These are phyloP conservation scores for Dromaius novaehollandiae DNA, from an alignment of 2,113 vertebrate species.

Conservation along the genomic window DNA sequence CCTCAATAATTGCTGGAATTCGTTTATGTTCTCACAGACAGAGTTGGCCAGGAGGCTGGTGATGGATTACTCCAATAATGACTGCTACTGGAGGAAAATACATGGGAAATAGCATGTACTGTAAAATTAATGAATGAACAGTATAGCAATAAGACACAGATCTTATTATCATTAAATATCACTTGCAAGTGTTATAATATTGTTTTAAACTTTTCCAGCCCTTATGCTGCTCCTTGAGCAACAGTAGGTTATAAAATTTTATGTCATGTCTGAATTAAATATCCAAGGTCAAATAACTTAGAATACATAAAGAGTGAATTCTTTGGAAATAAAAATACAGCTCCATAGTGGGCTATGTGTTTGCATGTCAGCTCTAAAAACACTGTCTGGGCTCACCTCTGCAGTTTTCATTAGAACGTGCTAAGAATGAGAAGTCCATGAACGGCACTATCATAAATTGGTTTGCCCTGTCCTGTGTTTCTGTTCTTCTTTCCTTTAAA, in stretches of 20 bases:
- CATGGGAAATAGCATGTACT: not conserved
- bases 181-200: not conserved
- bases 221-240: not conserved
- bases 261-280: not conserved
- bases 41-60: not conserved
- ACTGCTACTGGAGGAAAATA: not conserved
- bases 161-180: not conserved
- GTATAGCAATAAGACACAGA: not conserved
- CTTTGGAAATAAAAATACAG: not conserved
- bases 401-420: not conserved
- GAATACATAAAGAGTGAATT: not conserved
- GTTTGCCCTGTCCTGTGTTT: not conserved
- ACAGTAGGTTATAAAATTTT: not conserved
- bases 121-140: not conserved
- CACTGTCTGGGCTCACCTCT: not conserved
- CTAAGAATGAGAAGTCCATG: not conserved
- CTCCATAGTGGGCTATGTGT: not conserved
- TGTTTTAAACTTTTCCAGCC: not conserved
- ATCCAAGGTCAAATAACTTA: not conserved
- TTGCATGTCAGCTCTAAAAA: not conserved
- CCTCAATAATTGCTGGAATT: not conserved
- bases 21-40: not conserved
- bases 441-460: not conserved
- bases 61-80: not conserved
- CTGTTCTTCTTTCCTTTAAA: not conserved